A percentile compares a stretch with the other conserved stretches of the same genome.
Evolutionary conservation across 2,797 vertebrate species (phyloP).

Genomic region (Chanos chanos): DNA sequence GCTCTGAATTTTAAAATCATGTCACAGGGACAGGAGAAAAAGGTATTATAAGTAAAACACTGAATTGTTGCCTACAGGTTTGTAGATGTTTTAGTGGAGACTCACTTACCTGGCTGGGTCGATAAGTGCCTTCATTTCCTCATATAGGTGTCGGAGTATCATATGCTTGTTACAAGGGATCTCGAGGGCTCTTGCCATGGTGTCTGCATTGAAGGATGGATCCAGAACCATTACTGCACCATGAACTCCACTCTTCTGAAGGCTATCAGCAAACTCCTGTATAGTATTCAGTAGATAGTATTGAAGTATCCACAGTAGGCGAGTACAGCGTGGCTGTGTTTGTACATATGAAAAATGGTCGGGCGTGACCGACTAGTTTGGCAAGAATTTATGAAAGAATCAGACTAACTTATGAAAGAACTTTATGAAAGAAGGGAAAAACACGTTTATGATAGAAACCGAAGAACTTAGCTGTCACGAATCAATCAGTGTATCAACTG

Average conservation of each 20-base stretch:
- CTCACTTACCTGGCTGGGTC: conserved; percentile 61
- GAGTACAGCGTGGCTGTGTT: no score
- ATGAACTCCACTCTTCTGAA: conserved; percentile 80
- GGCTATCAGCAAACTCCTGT: conserved; percentile 80
- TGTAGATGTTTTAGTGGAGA: not conserved
- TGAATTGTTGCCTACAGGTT: not conserved
- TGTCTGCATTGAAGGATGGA: conserved; percentile 78
- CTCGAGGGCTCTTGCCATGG: conserved; percentile 76
- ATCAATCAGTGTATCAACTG: no score
- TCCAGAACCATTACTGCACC: conserved; percentile 79
- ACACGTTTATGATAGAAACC: no score
- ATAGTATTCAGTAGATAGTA: no score
- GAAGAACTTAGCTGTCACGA: no score
- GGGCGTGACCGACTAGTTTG: no score
- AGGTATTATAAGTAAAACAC: not conserved
- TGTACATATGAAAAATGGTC: no score
- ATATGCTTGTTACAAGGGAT: conserved; percentile 79
- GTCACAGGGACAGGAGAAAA: not conserved
- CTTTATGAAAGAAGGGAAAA: no score
- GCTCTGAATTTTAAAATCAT: not conserved
- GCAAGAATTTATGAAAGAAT: no score
- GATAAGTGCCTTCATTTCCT: conserved; percentile 76
- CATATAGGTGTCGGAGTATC: conserved; percentile 76
- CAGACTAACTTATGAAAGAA: no score
- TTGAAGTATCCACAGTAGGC: no score